These are phyloP conservation scores for Poeciliopsis infans DNA, from an alignment of 2,797 vertebrate species.

Conservation along the genomic window DNA sequence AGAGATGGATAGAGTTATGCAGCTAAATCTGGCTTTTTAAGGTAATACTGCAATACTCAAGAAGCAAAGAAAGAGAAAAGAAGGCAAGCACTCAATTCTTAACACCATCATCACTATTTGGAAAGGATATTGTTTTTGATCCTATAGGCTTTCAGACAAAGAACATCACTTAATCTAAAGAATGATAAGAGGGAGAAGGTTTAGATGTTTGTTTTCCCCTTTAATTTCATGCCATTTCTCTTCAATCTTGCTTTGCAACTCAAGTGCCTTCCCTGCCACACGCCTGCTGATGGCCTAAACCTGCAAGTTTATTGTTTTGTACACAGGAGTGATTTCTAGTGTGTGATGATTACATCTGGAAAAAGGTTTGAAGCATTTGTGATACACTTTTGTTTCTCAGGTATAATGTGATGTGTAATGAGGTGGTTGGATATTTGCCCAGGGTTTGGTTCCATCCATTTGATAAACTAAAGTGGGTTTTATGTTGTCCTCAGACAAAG, in stretches of 20 bases:
- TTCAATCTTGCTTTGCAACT: neutral
- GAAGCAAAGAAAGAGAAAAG: neutral
- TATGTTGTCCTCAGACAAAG: constrained; percentile 30
- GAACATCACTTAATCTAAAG: neutral
- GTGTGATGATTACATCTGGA: constrained; percentile 59
- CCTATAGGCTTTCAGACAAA: neutral
- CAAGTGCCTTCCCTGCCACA: neutral
- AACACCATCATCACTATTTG: neutral
- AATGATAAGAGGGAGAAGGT: neutral
- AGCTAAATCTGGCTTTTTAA: neutral
- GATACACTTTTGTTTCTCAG: constrained; percentile 35
- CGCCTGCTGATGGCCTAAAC: neutral
- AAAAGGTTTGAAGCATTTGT: constrained; percentile 29
- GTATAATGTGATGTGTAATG: constrained; percentile 26
- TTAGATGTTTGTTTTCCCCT: neutral
- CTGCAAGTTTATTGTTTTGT: constrained; percentile 19
- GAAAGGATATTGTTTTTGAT: neutral
- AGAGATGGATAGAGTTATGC: neutral
- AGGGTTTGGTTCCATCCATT: constrained; percentile 25
- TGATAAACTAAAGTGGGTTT: constrained; percentile 35
- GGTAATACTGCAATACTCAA: neutral
- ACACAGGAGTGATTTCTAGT: constrained; percentile 43
- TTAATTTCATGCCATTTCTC: neutral
- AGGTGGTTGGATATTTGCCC: constrained; percentile 30
- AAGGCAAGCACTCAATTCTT: neutral